Percentiles rank a stretch among this genome's conserved stretches.
These are phyloP conservation scores for Labroides dimidiatus DNA, from an alignment of 2,797 vertebrate species.

Conservation along the genomic window DNA sequence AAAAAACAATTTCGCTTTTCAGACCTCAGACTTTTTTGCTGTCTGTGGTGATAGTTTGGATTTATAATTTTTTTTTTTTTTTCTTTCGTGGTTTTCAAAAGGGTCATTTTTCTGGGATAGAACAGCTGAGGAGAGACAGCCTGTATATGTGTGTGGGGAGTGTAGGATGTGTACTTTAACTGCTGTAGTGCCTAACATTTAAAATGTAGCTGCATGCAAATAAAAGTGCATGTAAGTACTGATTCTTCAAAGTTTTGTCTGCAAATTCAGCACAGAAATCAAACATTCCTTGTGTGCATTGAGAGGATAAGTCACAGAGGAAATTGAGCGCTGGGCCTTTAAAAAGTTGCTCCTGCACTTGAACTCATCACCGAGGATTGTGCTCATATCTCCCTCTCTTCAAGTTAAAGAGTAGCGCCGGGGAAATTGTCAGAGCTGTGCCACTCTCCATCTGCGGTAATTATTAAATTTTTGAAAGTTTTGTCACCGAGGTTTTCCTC, in stretches of 20 bases:
- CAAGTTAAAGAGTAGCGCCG: conserved; percentile 26
- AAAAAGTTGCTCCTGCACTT: conserved; percentile 20
- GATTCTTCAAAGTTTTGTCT: conserved; percentile 10
- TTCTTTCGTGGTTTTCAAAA: too few species aligned
- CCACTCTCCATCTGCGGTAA: conserved; percentile 23
- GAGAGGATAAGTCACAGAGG: conserved; percentile 5
- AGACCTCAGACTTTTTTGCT: too few species aligned
- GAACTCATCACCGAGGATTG: conserved; percentile 34
- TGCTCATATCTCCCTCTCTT: conserved; percentile 26
- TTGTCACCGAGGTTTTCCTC: conserved; percentile 52
- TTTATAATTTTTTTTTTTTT: neutral
- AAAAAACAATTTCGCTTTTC: too few species aligned
- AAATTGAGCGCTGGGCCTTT: conserved; percentile 26
- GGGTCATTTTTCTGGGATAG: too few species aligned
- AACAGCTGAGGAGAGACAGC: too few species aligned
- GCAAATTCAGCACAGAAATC: conserved; percentile 12
- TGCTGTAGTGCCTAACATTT: too few species aligned
- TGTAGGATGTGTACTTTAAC: too few species aligned
- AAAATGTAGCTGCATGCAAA: too few species aligned
- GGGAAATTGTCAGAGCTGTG: conserved; percentile 29
- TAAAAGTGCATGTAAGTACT: too few species aligned
- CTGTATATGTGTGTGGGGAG: too few species aligned
- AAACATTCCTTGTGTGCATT: conserved; percentile 19
- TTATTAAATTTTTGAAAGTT: conserved; percentile 49
- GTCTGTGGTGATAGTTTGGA: too few species aligned